Base-by-base conservation (phyloP, 2,888 invertebrate species). In the Mythimna impura region DNA sequence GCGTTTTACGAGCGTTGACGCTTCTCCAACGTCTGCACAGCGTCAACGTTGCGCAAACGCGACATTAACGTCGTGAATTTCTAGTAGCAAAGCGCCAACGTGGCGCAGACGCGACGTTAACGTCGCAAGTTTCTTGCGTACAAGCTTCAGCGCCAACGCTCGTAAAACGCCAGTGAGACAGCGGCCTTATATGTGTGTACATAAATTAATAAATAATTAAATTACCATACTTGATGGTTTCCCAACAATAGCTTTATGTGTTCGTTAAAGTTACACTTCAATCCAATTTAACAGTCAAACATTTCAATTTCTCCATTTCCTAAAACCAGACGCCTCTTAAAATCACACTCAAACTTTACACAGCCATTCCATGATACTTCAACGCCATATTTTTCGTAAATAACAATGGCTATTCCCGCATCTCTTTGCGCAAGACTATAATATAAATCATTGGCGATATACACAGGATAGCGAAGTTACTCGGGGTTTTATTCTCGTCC, bases 391-490 rank as follows among this genome's bases (percentile, higher is more conserved):
- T 71, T 82, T 76, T 76, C 30, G 58, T 61, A 75, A 77, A 73
- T 69, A 83, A 80, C 80, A 87, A 84, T 79, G 69, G 76, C 68
- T n/a, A 72, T 80, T 78, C 78, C 70, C 78, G 76, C 74, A 81
- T 80, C 76, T 82, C 76, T 85, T 78, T 83, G 68, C 76, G 50
- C 76, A 79, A 71, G 78, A 85, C 83, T 74, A 86, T 87, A 87
- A 80, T 87, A 88, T 89, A 89, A 89, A 90, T 89, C 87, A 89
- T 89, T 86, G 84, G 80, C 76, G 82, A 83, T 89, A 84, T 79
- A 85, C 82, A 78, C 74, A 83, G 87, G 84, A 83, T 81, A 78
- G 85, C 69, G 64, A 78, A 76, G 70, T 74, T 80, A 69, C 64
- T 66, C 77, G 75, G 60, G 82, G 81, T 88, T 89, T 89, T 90